Conservation (phyloP, 64 coral and sea anemone genomes). For the Catalaphyllia jardinei region DNA sequence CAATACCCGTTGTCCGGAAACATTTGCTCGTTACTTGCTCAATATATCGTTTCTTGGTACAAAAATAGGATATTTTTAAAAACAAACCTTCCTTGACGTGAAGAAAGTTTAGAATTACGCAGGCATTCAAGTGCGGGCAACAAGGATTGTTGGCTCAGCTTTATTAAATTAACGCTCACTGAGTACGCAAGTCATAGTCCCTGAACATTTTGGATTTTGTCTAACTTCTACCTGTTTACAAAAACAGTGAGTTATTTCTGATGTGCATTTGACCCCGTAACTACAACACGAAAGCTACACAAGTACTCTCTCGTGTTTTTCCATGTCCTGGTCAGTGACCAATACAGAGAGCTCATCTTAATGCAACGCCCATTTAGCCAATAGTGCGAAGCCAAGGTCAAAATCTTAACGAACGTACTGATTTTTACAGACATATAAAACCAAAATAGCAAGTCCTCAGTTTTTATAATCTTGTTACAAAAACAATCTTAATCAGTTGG, state of each 20-base stretch:
- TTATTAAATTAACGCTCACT: not conserved
- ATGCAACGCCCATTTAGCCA: not conserved
- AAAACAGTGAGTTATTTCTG: too few relatives aligned
- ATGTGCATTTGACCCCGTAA: too few relatives aligned
- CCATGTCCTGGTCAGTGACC: not conserved
- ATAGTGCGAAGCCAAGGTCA: not conserved
- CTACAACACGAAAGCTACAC: too few relatives aligned
- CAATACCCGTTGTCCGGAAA: not conserved
- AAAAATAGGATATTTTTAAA: not conserved
- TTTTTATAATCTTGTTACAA: not conserved
- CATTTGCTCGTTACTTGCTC: not conserved
- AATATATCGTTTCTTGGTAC: not conserved
- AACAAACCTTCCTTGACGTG: not conserved
- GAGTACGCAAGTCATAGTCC: too few relatives aligned
- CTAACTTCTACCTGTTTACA: too few relatives aligned
- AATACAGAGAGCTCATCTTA: not conserved
- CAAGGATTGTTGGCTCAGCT: not conserved
- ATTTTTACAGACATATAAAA: not conserved
- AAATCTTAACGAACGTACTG: not conserved
- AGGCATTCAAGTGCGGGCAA: not conserved
- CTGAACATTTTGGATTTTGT: too few relatives aligned
- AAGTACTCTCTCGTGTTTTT: not conserved
- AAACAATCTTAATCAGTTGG: not conserved
- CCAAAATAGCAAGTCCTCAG: not conserved
- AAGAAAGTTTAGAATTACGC: not conserved